A percentile compares a stretch with the other conserved stretches of the same genome.
Evolutionary conservation across 2,113 vertebrate species (phyloP).

Genomic region (Empidonax alnorum): DNA sequence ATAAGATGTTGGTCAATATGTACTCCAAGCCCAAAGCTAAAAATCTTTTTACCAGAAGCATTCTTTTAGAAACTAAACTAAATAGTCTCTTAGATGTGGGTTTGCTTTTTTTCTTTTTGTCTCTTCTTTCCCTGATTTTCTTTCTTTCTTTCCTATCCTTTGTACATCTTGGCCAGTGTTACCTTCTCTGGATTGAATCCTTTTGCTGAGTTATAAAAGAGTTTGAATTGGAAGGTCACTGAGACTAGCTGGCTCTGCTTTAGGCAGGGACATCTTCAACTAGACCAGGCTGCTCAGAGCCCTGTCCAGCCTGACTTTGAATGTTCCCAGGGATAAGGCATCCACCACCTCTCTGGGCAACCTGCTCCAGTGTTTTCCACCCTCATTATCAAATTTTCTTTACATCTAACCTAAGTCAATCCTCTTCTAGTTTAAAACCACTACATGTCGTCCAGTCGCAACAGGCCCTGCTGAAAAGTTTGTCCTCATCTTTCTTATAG

Average conservation of each 20-base stretch:
- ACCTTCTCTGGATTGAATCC: not conserved
- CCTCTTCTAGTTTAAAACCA: not conserved
- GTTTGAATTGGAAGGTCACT: not conserved
- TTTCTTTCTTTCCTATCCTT: not conserved
- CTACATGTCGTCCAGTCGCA: not conserved
- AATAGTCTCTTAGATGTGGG: not conserved
- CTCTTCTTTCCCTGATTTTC: not conserved
- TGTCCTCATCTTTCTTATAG: not conserved
- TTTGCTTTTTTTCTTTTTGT: not conserved
- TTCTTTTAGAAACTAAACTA: not conserved
- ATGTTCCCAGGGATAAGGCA: not conserved
- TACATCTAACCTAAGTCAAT: not conserved
- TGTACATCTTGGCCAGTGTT: not conserved
- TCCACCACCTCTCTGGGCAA: not conserved
- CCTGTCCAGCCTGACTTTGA: not conserved
- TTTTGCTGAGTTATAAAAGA: not conserved
- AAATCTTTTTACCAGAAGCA: not conserved
- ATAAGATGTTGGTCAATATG: not conserved
- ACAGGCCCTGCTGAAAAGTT: not conserved
- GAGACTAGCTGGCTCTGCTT: not conserved
- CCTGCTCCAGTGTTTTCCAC: not conserved
- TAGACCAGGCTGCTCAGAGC: not conserved
- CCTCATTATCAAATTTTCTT: not conserved
- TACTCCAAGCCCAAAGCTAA: not conserved
- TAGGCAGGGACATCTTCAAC: not conserved